Evolutionary conservation across 2,888 invertebrate genomes (phyloP).

Genomic region (Orchestes rusci): DNA sequence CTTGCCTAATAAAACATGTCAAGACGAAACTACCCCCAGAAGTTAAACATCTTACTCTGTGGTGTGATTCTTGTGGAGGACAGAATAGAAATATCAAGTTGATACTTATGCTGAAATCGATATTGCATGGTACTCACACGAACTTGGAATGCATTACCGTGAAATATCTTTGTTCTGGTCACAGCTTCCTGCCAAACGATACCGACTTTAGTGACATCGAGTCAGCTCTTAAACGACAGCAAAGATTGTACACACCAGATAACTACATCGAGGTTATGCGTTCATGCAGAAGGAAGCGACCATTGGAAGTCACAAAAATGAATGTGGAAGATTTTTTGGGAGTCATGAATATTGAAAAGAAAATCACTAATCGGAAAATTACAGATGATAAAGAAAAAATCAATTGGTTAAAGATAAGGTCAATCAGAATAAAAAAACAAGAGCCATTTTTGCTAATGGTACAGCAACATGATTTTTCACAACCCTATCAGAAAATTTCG

Average conservation of each 20-base stretch:
- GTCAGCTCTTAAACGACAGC: constrained; percentile 26
- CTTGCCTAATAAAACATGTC: no score
- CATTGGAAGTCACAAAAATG: no score
- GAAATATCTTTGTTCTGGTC: constrained; percentile 20
- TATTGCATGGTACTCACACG: constrained; percentile 2
- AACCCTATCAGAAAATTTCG: constrained; percentile 6
- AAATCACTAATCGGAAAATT: neutral
- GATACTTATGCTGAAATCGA: constrained; percentile 6
- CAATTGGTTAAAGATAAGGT: neutral
- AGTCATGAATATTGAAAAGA: neutral
- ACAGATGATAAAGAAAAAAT: neutral
- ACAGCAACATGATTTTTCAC: constrained; percentile 7
- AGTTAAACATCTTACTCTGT: constrained; percentile 5
- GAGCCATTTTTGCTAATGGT: neutral
- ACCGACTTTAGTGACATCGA: constrained; percentile 28
- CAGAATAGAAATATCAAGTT: constrained; percentile 22
- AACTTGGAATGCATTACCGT: neutral
- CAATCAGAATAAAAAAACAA: neutral
- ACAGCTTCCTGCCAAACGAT: constrained; percentile 28
- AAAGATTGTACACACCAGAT: constrained; percentile 19
- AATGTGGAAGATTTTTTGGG: no score
- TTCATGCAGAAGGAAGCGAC: constrained; percentile 22
- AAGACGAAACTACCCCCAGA: no score
- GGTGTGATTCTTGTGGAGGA: no score
- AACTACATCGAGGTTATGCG: constrained; percentile 22